Conservation (phyloP, 2,113 vertebrate species). For the Puffinus mauretanicus region DNA sequence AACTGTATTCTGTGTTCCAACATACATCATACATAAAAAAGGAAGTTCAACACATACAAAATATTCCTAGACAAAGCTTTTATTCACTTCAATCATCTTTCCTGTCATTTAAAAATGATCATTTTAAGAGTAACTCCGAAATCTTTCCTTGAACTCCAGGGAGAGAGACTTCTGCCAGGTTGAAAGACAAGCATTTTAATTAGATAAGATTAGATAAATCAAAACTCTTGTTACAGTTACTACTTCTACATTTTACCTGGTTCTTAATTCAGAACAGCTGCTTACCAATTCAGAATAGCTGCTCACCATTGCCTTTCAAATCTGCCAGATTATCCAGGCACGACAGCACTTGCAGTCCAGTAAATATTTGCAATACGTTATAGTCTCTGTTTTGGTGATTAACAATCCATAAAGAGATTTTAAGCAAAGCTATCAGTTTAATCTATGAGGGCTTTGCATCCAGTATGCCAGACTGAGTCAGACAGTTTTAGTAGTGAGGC, state of each 20-base stretch:
- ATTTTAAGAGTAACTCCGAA: neutral
- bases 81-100: neutral
- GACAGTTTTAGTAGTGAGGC: constrained; percentile 41
- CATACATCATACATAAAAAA: neutral
- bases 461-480: constrained; percentile 14
- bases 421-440: constrained; percentile 71
- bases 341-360: constrained; percentile 21
- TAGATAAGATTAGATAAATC: neutral
- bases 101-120: constrained; percentile 8
- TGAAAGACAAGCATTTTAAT: constrained; percentile 32
- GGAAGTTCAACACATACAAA: neutral
- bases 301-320: neutral
- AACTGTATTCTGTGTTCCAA: neutral
- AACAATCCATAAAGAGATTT: constrained; percentile 76
- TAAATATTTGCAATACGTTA: constrained; percentile 74
- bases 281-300: neutral
- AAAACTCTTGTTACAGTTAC: neutral
- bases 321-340: constrained; percentile 57
- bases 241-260: neutral
- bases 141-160: neutral
- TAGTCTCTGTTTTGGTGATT: constrained; percentile 71
- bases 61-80: neutral
- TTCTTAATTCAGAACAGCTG: constrained; percentile 27
- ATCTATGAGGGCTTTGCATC: constrained; percentile 62
- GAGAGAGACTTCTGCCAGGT: neutral